Base-by-base conservation (phyloP, 1,140 invertebrate genomes). In the Cotesia typhae region DNA sequence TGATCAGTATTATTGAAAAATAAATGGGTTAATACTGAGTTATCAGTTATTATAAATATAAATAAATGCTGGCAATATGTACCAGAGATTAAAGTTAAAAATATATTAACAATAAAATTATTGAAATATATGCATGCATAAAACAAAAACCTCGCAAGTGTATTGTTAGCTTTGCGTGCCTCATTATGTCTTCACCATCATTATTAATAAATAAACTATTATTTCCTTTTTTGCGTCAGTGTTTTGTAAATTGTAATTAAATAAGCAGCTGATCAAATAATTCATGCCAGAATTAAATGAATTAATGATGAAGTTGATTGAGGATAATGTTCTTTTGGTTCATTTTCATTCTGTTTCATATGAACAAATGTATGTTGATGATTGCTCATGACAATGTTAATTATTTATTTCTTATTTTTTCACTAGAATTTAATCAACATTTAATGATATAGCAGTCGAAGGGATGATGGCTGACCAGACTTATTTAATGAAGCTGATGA, bases 61-160 rank as follows among this genome's bases (percentile, higher is more conserved):
- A 55, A 55, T n/a, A 17, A 55, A 55, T n/a, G n/a, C 10, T 55
- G 53, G 53, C 12, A 55, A 55, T 55, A 55, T 55, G 3, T 47
- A 10, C 41, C 41, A 47, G 5, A 47, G 41, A 47, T 47, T 47
- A 9, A 47, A 47, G 6, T 2, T 47, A 3, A 9, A 47, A 9
- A 47, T 47, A 47, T 47, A 47, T 14, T 55, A 55, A 14, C 12
- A 55, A 55, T 14, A 14, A 55, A 55, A 55, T 14, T 55, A 55
- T 55, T 4, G 10, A n/a, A 55, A 14, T 14, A 14, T 14, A 65
- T 55, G 63, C 83, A 83, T 84, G 83, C 82, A 82, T 74, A 80
- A 82, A 79, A 79, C 74, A 82, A 85, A 84, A 84, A 85, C 84
- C 84, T 83, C 83, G 77, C 81, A 85, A 85, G 81, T 82, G 79